Base-by-base conservation (phyloP, 2,888 invertebrate species). In the Camptogramma bilineatum region DNA sequence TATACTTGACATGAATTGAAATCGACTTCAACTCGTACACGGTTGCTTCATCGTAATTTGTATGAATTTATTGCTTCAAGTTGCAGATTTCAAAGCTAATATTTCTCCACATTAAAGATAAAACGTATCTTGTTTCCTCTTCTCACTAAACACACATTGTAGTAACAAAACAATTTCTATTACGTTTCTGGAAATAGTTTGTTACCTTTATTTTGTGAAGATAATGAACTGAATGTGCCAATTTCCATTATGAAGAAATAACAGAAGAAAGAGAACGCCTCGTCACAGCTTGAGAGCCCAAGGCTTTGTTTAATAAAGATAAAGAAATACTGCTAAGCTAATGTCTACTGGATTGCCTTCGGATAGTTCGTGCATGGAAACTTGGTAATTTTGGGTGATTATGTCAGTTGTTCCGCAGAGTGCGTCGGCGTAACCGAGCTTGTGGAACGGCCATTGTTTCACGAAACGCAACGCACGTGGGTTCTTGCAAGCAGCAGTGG, bases 361-460 rank as follows among this genome's bases (percentile, higher is more conserved):
- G 79, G 75, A 75, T 77, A 74, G 80, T 77, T 80, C 78, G 75
- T 76, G 77, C 81, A 81, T 81, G 80, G 83, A 84, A 86, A 83
- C 82, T 71, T 70, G 68, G 82, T 86, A 84, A 88, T 88, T 87
- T 87, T 71, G 80, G 84, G 78, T 83, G 87, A 86, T 90, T 91
- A 88, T 87, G 86, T 90, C 87, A 90, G 84, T 78, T 79, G 86
- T 86, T 86, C 85, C 84, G 79, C 76, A 80, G 82, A 81, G 78
- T 84, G 87, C 85, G 85, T 85, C 76, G 83, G 84, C 80, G 86
- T 86, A 82, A 81, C 77, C 71, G 75, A 82, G 80, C 79, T 79
- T 77, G 78, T 81, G 76, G 81, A 80, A 83, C 83, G 70, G 73
- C 72, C 81, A 88, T 88, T 89, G 89, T 89, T 84, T 84, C 78